phyloP scores from a whole-genome alignment of 2,888 invertebrate genomes.

The Netelia melanura region DNA sequence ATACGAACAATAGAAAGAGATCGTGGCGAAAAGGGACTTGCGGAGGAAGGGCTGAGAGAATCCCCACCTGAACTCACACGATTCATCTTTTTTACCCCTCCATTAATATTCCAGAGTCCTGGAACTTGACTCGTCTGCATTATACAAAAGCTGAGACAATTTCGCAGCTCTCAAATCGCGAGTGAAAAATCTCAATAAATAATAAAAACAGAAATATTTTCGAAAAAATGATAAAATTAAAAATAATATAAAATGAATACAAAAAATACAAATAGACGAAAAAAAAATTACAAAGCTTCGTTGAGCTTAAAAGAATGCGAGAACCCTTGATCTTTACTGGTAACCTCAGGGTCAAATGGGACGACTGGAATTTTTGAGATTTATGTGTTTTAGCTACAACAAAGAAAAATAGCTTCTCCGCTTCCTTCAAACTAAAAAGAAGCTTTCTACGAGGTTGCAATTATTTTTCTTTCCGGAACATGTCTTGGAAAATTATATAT shows the following conservation, averaged over 20 bases:
- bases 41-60: neutral
- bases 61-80: slow-evolving; percentile 31
- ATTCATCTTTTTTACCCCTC: slow-evolving; percentile 18
- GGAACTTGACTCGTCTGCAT: neutral
- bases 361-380: no score
- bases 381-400: no score
- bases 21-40: neutral
- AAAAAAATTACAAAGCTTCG: no score
- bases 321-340: no score
- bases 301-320: no score
- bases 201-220: neutral
- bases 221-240: neutral
- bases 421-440: no score
- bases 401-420: no score
- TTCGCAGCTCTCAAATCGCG: neutral
- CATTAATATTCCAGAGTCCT: slow-evolving; percentile 28
- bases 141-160: slow-evolving; percentile 8
- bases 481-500: no score
- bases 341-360: no score
- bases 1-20: neutral
- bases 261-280: no score
- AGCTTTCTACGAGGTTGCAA: no score
- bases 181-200: neutral
- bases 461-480: no score
- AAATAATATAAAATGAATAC: neutral